Conservation (phyloP, 1,140 invertebrate genomes). For the Drosophila cardini region DNA sequence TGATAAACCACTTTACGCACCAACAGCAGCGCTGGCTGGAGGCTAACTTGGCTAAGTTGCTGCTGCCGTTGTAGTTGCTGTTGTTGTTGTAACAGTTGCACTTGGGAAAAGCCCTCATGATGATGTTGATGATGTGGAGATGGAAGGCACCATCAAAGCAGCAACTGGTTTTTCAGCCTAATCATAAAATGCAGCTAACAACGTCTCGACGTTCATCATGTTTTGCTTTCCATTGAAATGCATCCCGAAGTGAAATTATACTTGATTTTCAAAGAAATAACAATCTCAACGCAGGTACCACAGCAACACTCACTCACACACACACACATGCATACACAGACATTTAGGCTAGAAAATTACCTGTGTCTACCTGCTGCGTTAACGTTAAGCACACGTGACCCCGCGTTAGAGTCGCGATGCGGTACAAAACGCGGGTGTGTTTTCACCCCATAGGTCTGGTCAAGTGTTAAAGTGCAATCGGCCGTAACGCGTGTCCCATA, state of each 20-base stretch:
- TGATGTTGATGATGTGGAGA: slow-evolving; percentile 12
- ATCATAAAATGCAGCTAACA: slow-evolving; percentile 59
- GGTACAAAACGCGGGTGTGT: slow-evolving; percentile 33
- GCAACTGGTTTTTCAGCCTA: slow-evolving; percentile 65
- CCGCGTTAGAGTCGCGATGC: slow-evolving; percentile 27
- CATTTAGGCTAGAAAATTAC: slow-evolving; percentile 43
- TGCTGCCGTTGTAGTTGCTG: slow-evolving; percentile 15
- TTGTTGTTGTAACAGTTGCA: slow-evolving; percentile 43
- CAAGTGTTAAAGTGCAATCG: slow-evolving; percentile 82
- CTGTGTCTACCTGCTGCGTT: slow-evolving; percentile 65
- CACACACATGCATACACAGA: not conserved
- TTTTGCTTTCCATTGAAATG: slow-evolving; percentile 68
- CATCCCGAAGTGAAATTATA: slow-evolving; percentile 67
- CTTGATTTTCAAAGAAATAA: slow-evolving; percentile 67
- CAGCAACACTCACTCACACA: slow-evolving; percentile 8
- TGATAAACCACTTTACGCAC: slow-evolving; percentile 41
- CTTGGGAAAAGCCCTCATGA: slow-evolving; percentile 57
- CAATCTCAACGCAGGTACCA: slow-evolving; percentile 64
- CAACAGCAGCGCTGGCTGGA: slow-evolving; percentile 11
- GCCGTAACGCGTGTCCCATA: slow-evolving; percentile 63
- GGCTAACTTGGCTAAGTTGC: slow-evolving; percentile 19
- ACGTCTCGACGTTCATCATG: slow-evolving; percentile 52
- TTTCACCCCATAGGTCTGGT: slow-evolving; percentile 49
- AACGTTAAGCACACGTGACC: slow-evolving; percentile 76
- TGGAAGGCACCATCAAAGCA: slow-evolving; percentile 21